Conservation (phyloP, 2,113 vertebrate species). For the Coturnix japonica region DNA sequence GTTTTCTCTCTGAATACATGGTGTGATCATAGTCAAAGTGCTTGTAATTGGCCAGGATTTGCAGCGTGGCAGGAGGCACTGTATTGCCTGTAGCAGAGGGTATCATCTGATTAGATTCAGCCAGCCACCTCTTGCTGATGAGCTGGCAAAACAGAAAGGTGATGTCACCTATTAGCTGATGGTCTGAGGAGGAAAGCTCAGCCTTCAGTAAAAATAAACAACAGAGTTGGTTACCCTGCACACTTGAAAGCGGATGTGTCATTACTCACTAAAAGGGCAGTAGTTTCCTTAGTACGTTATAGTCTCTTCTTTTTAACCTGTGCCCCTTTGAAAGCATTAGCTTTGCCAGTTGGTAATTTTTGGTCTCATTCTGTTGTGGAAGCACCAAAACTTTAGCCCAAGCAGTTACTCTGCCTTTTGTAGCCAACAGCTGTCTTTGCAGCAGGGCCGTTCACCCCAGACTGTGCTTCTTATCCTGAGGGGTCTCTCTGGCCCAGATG, state of each 20-base stretch:
- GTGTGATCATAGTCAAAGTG: not conserved
- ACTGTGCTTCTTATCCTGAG: not conserved
- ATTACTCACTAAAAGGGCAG: not conserved
- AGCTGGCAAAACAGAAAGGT: not conserved
- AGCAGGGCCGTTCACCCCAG: not conserved
- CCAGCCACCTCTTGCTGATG: not conserved
- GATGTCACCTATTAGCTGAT: not conserved
- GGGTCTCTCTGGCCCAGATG: not conserved
- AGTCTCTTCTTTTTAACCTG: not conserved
- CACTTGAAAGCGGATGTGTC: not conserved
- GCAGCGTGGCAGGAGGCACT: rapidly evolving
- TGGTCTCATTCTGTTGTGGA: not conserved
- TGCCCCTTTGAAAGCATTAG: not conserved
- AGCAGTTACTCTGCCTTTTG: not conserved
- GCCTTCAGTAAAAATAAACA: not conserved
- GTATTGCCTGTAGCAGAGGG: not conserved
- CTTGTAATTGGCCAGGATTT: not conserved
- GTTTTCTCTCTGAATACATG: not conserved
- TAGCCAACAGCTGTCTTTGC: not conserved
- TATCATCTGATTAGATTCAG: not conserved
- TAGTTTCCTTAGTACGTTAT: not conserved
- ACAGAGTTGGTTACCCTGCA: not conserved
- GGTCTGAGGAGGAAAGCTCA: not conserved
- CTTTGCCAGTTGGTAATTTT: not conserved
- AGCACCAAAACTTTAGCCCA: not conserved